phyloP scores from a whole-genome alignment of 2,888 invertebrate genomes.

The Spodoptera littoralis region DNA sequence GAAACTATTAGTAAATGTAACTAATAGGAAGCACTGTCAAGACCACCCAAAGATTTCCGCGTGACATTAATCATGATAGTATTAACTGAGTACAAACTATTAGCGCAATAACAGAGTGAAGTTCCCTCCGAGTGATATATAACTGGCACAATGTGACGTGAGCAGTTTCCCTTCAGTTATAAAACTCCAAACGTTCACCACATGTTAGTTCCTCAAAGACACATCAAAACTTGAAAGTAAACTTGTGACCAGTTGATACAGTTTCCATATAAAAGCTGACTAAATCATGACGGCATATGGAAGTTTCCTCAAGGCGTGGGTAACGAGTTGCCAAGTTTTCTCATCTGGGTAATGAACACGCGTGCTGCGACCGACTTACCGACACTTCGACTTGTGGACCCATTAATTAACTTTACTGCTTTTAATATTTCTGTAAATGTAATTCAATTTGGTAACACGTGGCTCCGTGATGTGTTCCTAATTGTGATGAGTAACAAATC shows the following conservation, averaged over 20 bases:
- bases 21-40: no score
- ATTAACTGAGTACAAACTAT: no score
- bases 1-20: no score
- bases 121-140: no score
- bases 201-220: slow-evolving; percentile 27
- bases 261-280: slow-evolving; percentile 30
- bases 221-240: slow-evolving; percentile 28
- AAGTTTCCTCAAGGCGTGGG: slow-evolving; percentile 20
- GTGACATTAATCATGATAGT: no score
- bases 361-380: slow-evolving; percentile 18
- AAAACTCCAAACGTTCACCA: slow-evolving; percentile 1
- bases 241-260: slow-evolving; percentile 23
- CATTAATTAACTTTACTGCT: slow-evolving; percentile 20
- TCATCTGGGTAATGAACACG: slow-evolving; percentile 50
- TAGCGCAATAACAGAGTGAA: no score
- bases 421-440: slow-evolving; percentile 12
- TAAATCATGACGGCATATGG: slow-evolving; percentile 44
- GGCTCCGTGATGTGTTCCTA: no score
- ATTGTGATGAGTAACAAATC: no score
- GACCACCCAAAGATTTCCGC: no score
- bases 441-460: background rate
- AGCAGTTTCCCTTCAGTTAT: background rate
- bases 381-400: slow-evolving; percentile 1
- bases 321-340: slow-evolving; percentile 45
- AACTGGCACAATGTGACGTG: background rate